Evolutionary conservation across 2,888 invertebrate species (phyloP).

Genomic region (Pollenia griseotomentosa): DNA sequence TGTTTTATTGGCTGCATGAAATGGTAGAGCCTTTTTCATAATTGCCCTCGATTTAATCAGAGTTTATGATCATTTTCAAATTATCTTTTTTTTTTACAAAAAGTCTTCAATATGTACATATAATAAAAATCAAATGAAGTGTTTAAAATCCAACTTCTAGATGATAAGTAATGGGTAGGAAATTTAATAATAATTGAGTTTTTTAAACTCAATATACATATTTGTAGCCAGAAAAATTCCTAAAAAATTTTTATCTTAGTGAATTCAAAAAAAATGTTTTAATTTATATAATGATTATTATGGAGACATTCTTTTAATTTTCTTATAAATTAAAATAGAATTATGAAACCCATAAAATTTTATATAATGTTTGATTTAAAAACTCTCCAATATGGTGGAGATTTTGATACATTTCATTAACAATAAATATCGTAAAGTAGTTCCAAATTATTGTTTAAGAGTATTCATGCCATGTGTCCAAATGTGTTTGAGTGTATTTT

Average conservation of each 20-base stretch:
- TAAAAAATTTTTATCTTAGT: neutral
- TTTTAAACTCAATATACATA: neutral
- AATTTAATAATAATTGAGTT: slow-evolving; percentile 31
- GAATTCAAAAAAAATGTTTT: neutral
- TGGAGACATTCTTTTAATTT: no score
- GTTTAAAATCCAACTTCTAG: slow-evolving; percentile 42
- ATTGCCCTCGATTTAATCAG: slow-evolving; percentile 47
- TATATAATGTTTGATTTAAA: slow-evolving; percentile 31
- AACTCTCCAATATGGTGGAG: neutral
- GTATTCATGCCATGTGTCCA: slow-evolving; percentile 26
- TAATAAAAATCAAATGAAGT: slow-evolving; percentile 7
- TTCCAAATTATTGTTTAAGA: slow-evolving; percentile 47
- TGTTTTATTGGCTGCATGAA: slow-evolving; percentile 58
- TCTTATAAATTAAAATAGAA: no score
- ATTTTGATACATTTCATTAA: slow-evolving; percentile 36
- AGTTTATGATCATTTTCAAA: slow-evolving; percentile 55
- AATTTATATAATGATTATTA: neutral
- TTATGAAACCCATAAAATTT: slow-evolving; percentile 16
- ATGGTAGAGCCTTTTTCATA: slow-evolving; percentile 51
- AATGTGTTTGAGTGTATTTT: slow-evolving; percentile 4
- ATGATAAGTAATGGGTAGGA: slow-evolving; percentile 58
- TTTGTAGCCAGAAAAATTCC: neutral
- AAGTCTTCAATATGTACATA: neutral
- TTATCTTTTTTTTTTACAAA: slow-evolving; percentile 4
- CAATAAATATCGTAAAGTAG: slow-evolving; percentile 48